phyloP scores from a whole-genome alignment of 2,888 invertebrate species.

The Plusia festucae region DNA sequence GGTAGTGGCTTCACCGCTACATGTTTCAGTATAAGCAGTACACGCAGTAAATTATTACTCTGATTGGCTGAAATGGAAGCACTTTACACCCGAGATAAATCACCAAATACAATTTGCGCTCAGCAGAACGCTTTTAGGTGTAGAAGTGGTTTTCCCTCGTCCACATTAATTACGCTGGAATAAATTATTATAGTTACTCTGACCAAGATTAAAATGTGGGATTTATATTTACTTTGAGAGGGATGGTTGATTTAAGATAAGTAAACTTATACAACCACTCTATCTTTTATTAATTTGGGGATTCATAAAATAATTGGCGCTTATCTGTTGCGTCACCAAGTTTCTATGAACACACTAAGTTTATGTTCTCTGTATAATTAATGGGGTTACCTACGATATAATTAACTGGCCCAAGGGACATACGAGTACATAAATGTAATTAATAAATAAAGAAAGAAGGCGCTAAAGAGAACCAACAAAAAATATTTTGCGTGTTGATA shows the following conservation, averaged over 20 bases:
- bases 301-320: not conserved
- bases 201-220: not conserved
- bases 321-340: not conserved
- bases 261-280: not conserved
- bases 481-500: no score
- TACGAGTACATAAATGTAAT: not conserved
- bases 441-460: no score
- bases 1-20: not conserved
- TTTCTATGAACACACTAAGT: not conserved
- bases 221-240: not conserved
- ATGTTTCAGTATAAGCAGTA: not conserved
- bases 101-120: slow-evolving; percentile 39
- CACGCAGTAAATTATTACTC: slow-evolving; percentile 8
- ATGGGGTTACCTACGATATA: not conserved
- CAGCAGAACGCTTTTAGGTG: slow-evolving; percentile 17
- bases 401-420: not conserved
- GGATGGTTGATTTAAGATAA: slow-evolving; percentile 12
- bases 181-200: slow-evolving; percentile 16
- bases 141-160: slow-evolving; percentile 18
- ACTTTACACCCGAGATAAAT: slow-evolving; percentile 28
- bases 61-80: slow-evolving; percentile 35
- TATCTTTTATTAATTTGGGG: not conserved
- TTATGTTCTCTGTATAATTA: not conserved
- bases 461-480: no score
- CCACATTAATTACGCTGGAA: slow-evolving; percentile 9